Conservation (phyloP, 2,797 vertebrate genomes). For the Pangasius sanitwongsei region DNA sequence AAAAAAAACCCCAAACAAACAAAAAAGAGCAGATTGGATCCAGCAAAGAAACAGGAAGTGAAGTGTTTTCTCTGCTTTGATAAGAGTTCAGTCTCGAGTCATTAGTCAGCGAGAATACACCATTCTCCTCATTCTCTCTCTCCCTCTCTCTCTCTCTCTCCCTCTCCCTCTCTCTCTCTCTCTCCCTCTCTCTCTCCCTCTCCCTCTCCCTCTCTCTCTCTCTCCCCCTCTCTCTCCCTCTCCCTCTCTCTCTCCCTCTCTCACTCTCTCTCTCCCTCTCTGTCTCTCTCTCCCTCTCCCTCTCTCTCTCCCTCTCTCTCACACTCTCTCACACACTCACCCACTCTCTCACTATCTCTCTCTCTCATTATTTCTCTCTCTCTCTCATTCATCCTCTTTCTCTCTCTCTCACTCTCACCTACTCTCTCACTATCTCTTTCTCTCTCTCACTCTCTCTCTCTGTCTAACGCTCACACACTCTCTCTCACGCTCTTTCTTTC, state of each 20-base stretch:
- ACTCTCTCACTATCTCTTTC: background rate
- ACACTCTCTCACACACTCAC: background rate
- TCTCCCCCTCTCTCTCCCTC: background rate
- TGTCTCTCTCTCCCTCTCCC: background rate
- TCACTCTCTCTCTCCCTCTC: background rate
- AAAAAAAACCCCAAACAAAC: background rate
- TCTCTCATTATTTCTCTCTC: background rate
- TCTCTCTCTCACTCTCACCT: no score
- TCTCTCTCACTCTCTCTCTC: no score
- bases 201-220: no score
- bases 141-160: no score
- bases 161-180: background rate
- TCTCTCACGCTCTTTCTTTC: background rate
- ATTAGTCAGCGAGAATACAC: background rate
- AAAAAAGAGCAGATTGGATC: background rate
- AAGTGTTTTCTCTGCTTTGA: background rate
- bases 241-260: background rate
- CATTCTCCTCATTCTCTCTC: background rate
- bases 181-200: background rate
- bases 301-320: no score
- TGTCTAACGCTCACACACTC: background rate
- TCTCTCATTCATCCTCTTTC: background rate
- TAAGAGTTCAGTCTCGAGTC: constrained; percentile 1
- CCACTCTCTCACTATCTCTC: background rate
- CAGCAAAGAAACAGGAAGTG: constrained; percentile 8